Base-by-base conservation (phyloP, 2,113 vertebrate genomes). In the Fregetta grallaria region DNA sequence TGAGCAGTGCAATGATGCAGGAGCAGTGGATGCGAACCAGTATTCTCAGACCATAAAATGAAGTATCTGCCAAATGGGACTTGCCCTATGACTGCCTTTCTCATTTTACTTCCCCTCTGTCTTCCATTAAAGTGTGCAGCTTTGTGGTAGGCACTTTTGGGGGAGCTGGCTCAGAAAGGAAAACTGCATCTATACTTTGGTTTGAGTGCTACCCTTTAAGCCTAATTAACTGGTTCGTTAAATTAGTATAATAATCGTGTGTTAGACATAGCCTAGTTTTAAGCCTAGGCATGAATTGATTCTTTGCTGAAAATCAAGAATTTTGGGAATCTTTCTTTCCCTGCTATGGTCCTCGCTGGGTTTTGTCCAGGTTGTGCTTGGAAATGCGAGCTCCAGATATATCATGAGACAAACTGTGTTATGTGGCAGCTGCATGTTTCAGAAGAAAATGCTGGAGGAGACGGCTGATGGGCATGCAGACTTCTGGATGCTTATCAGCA, bases 321-420 rank as follows among this genome's bases (percentile, higher is more conserved):
- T 77, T 77, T 85, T 85, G 40, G 55, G 63, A 78, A 66, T 88
- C 45, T 94, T 91, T 58, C 49, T 91, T 90, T 94, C 86, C 66
- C 80, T 72, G 13, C 68, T 83, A 42, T 83, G 78, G 68, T 65
- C 36, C 63, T 80, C 11, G 2, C 52, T 94, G 90, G 21, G 30
- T 86, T 95, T 91, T 86, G 27, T 92, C 40, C 84, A 81, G 89
- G 50, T 45, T 86, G 29, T 73, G 42, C 84, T 88, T 86, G 82
- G 95, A 97, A 96, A 92, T 92, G 65, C 5, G 34, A 93, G 53
- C 38, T 93, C 75, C 93, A 88, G 87, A 61, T 78, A 21, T 4
- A 79, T 82, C 84, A 79, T 32, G 25, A 90, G 70, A 87, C 4
- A 8, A 30, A 4, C 52, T 84, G 62, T 88, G 67, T 88, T 92